Evolutionary conservation across 2,113 vertebrate species (phyloP).

Genomic region (Misgurnus mizolepis): DNA sequence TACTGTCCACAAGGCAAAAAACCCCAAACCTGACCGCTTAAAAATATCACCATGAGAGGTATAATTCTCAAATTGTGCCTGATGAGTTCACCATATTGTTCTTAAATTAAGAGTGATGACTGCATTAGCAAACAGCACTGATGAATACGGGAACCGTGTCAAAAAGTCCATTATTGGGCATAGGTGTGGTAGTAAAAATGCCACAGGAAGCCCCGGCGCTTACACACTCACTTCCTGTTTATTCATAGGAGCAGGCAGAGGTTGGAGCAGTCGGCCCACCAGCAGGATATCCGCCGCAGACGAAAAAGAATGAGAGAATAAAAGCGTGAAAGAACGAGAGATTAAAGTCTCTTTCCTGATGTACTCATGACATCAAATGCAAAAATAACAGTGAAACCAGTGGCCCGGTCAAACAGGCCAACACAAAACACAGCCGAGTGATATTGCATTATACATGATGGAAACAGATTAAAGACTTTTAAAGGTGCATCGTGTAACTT

Average conservation of each 20-base stretch:
- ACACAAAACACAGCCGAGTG: background rate
- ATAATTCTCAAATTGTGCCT: no score
- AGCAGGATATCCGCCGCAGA: constrained; percentile 55
- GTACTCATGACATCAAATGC: background rate
- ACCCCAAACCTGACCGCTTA: no score
- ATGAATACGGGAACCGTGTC: background rate
- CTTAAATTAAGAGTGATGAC: background rate
- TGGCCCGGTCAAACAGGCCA: background rate
- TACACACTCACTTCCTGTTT: constrained; percentile 53
- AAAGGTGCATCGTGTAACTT: no score
- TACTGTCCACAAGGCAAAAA: no score
- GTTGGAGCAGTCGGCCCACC: background rate
- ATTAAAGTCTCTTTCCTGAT: constrained; percentile 8
- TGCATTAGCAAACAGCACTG: background rate
- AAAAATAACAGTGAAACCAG: background rate
- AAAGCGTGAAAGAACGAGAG: background rate
- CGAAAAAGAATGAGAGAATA: constrained; percentile 9
- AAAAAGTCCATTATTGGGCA: constrained; percentile 16
- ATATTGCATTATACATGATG: background rate
- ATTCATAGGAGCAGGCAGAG: constrained; percentile 15
- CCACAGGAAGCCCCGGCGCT: constrained; percentile 37
- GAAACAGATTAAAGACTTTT: background rate
- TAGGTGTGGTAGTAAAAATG: background rate
- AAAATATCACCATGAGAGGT: no score
- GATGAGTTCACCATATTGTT: no score